phyloP scores from a whole-genome alignment of 2,888 invertebrate species.

The Dynastes maya region DNA sequence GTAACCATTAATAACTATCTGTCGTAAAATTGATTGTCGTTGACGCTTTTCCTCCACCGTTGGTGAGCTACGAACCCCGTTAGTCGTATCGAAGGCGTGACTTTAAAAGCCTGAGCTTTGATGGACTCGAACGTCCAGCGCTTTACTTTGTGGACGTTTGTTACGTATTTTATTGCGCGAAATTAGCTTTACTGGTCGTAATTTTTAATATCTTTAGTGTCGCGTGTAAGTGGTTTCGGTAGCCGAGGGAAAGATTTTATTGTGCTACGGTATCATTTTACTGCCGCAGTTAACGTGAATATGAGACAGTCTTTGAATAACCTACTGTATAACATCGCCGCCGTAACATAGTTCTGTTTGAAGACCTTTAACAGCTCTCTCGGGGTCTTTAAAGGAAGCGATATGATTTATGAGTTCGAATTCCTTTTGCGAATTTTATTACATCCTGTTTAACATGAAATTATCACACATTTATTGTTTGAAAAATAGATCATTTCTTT shows the following conservation, averaged over 20 bases:
- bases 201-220: conserved; percentile 64
- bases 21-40: conserved; percentile 75
- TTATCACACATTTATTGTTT: no score
- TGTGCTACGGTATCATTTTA: conserved; percentile 59
- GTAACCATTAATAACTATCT: conserved; percentile 76
- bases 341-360: conserved; percentile 22
- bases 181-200: conserved; percentile 67
- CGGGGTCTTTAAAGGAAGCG: not conserved
- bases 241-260: conserved; percentile 58
- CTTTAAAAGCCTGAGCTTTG: conserved; percentile 61
- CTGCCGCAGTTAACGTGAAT: conserved; percentile 57
- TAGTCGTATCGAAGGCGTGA: conserved; percentile 56
- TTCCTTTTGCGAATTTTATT: conserved; percentile 2
- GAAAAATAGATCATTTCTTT: no score
- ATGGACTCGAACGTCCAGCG: conserved; percentile 50
- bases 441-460: not conserved
- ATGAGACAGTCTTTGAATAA: conserved; percentile 49
- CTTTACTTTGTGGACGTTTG: conserved; percentile 5
- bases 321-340: not conserved
- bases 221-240: conserved; percentile 60
- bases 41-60: conserved; percentile 73
- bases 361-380: conserved; percentile 1
- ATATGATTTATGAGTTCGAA: conserved; percentile 22
- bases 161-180: conserved; percentile 64
- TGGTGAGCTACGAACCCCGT: conserved; percentile 56